A percentile compares a stretch with the other conserved stretches of the same genome.
These are phyloP conservation scores for Galbula dea DNA, from an alignment of 2,113 vertebrate genomes.

Conservation along the genomic window DNA sequence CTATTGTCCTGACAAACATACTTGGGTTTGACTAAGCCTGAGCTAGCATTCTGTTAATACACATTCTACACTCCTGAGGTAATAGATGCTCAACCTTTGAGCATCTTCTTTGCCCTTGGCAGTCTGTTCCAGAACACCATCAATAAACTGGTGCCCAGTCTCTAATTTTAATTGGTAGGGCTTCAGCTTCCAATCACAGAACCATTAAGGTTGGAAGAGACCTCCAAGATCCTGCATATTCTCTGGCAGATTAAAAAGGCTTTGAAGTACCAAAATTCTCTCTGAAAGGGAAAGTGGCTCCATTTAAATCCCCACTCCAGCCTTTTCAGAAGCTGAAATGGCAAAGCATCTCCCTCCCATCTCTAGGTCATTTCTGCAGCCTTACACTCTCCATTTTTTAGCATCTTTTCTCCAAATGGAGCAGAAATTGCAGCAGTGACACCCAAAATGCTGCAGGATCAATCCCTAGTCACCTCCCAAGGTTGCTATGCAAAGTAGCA, in stretches of 20 bases:
- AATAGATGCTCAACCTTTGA: neutral
- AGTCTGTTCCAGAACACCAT: neutral
- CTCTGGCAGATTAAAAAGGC: neutral
- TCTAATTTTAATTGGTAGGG: neutral
- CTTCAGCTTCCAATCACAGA: neutral
- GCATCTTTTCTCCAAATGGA: neutral
- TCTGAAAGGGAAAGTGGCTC: neutral
- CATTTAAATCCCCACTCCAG: neutral
- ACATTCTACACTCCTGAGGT: neutral
- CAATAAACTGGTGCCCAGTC: neutral
- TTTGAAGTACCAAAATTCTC: neutral
- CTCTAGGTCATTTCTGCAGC: neutral
- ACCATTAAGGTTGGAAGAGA: too few relatives aligned
- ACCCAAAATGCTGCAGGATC: neutral
- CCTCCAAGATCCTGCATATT: neutral
- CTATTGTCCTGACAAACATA: neutral
- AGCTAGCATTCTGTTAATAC: neutral
- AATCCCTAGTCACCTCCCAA: neutral
- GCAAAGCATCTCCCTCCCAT: neutral
- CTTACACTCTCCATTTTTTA: neutral
- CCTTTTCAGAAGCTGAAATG: neutral
- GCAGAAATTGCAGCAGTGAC: neutral
- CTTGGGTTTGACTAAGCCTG: neutral
- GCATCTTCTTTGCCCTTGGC: neutral
- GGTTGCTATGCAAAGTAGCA: accelerated